A percentile compares a stretch with the other conserved stretches of the same genome.
phyloP scores from a whole-genome alignment of 2,113 vertebrate genomes.

The Cyprinodon tularosa region DNA sequence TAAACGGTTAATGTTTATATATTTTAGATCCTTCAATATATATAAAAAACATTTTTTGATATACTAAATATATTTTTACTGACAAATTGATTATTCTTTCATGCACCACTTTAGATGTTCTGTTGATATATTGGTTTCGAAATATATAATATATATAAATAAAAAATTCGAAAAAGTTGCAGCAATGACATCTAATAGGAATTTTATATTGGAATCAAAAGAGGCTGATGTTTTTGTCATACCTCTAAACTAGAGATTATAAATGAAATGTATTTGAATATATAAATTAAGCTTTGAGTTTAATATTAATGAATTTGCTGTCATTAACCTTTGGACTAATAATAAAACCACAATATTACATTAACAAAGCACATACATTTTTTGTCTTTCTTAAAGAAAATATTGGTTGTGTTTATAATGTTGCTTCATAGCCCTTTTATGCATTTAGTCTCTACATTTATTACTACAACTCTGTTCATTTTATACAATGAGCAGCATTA shows the following conservation, averaged over 20 bases:
- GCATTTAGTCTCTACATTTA: neutral
- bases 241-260: neutral
- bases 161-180: no score
- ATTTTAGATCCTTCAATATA: no score
- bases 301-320: neutral
- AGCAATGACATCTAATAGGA: no score
- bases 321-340: neutral
- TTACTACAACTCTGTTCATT: neutral
- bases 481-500: neutral
- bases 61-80: no score
- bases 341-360: neutral
- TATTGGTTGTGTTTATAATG: slow-evolving; percentile 4
- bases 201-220: neutral
- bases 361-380: neutral
- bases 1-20: no score
- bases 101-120: no score
- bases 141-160: no score
- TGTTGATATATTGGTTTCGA: no score
- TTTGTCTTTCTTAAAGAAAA: slow-evolving; percentile 15
- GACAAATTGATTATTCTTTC: no score
- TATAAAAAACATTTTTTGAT: no score
- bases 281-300: neutral
- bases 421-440: neutral
- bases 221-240: neutral
- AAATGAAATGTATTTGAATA: no score